A percentile compares a stretch with the other conserved stretches of the same genome.
Conservation (phyloP, 2,888 invertebrate species). For the Cephus pulcher region DNA sequence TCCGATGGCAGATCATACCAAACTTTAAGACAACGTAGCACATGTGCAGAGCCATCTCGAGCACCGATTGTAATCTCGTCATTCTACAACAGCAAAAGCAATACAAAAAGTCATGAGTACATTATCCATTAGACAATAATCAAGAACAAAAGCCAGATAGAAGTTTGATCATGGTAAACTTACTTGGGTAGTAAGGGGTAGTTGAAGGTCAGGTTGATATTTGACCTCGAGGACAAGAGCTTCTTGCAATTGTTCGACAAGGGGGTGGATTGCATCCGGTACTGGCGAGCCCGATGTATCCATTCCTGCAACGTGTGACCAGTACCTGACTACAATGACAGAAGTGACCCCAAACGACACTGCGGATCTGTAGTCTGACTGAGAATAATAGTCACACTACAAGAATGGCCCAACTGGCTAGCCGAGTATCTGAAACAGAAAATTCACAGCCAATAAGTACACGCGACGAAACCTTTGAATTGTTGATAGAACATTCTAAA, state of each 20-base stretch:
- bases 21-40: constrained; percentile 83
- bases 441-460: constrained; percentile 3
- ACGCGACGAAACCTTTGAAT: constrained; percentile 9
- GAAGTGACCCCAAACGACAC: constrained; percentile 36
- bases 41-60: constrained; percentile 84
- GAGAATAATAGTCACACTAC: constrained; percentile 58
- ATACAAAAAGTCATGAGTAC: constrained; percentile 7
- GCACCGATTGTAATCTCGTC: constrained; percentile 82
- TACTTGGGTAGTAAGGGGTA: constrained; percentile 76
- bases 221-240: constrained; percentile 77
- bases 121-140: not conserved
- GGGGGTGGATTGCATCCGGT: constrained; percentile 64
- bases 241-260: constrained; percentile 71
- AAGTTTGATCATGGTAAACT: constrained; percentile 33
- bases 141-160: not conserved
- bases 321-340: constrained; percentile 25
- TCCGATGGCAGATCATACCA: constrained; percentile 87
- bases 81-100: constrained; percentile 63
- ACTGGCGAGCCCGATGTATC: constrained; percentile 65
- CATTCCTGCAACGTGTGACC: constrained; percentile 64
- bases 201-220: constrained; percentile 76
- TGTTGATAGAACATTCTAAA: constrained; percentile 10
- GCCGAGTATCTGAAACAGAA: constrained; percentile 60
- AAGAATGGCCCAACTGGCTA: constrained; percentile 65
- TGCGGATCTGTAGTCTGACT: constrained; percentile 48